Evolutionary conservation across 1,140 invertebrate species (phyloP), one percentile per base, ranked within the genome.

Genomic region (Meloidogyne floridensis): DNA sequence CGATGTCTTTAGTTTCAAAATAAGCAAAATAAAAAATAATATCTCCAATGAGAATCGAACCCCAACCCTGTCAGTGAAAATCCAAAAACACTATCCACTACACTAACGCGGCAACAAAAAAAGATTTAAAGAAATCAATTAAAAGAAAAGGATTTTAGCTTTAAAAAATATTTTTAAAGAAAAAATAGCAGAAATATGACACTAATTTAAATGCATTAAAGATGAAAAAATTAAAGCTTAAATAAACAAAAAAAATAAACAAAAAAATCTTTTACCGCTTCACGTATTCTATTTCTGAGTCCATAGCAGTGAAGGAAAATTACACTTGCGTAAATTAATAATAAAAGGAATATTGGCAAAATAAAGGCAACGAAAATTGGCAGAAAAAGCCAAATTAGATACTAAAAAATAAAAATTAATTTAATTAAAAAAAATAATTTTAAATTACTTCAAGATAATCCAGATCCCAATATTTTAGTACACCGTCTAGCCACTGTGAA

Each of bases 301-400:
- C 85, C 85, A 80, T 89, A 89, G 75, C 90, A 80, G 69, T 89
- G 87, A 20, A 90, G 84, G 77, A 90, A 90, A 51, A 89, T 90
- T 5, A 90, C 88, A 69, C 87, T 90, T 42, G 89, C 89, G 70
- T 89, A 90, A 56, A 89, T 90, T 79, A 90, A 89, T 56, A 89
- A 81, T 10, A 90, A 74, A 10, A 89, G 80, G 43, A 90, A 81
- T 43, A 89, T 79, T 42, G 88, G 88, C 42, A 89, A 69, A 47
- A 89, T 75, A 74, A 89, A 89, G 32, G 85, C 85, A 70, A 89
- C 80, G 77, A 89, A 85, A 80, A 89, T 86, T 10, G 88, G 88
- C 13, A 90, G 75, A 72, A 89, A 87, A 11, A 89, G 81, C 88
- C 89, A 89, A 10, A 89, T 72, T 13, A 89, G 72, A 73, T 89